phyloP scores from a whole-genome alignment of 2,888 invertebrate genomes.

The Caprella mutica region DNA sequence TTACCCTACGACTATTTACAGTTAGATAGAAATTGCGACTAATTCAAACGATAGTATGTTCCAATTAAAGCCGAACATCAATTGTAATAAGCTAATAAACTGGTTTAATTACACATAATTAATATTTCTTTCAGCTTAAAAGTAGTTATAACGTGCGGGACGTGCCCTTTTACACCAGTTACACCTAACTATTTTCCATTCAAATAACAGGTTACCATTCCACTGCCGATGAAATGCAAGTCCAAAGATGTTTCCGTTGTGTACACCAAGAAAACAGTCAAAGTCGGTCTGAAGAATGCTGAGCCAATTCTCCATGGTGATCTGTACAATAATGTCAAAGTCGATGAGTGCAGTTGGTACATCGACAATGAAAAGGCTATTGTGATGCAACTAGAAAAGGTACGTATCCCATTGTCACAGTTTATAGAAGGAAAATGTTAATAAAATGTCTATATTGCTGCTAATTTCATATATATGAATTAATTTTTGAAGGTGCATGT shows the following conservation, averaged over 20 bases:
- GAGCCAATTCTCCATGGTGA: conserved; percentile 84
- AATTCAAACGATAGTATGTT: no score
- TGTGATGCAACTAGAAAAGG: conserved; percentile 84
- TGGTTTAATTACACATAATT: no score
- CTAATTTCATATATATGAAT: no score
- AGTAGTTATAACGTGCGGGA: no score
- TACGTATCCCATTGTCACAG: conserved; percentile 40
- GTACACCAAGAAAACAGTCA: conserved; percentile 64
- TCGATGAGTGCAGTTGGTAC: conserved; percentile 92
- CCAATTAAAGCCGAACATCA: no score
- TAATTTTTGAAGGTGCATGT: no score
- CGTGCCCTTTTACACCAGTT: no score
- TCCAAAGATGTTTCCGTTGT: conserved; percentile 61
- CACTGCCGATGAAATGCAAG: conserved; percentile 32
- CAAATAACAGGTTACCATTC: conserved; percentile 48
- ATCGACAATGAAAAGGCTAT: conserved; percentile 79
- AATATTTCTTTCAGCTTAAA: conserved; percentile 6
- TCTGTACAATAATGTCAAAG: conserved; percentile 74
- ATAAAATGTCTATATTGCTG: no score
- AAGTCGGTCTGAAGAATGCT: conserved; percentile 80
- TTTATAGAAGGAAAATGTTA: neutral
- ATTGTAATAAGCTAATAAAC: no score
- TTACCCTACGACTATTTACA: no score
- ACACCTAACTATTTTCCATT: no score
- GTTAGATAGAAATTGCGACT: no score